These are phyloP conservation scores for Sula dactylatra DNA, from an alignment of 2,113 vertebrate genomes.

Conservation along the genomic window DNA sequence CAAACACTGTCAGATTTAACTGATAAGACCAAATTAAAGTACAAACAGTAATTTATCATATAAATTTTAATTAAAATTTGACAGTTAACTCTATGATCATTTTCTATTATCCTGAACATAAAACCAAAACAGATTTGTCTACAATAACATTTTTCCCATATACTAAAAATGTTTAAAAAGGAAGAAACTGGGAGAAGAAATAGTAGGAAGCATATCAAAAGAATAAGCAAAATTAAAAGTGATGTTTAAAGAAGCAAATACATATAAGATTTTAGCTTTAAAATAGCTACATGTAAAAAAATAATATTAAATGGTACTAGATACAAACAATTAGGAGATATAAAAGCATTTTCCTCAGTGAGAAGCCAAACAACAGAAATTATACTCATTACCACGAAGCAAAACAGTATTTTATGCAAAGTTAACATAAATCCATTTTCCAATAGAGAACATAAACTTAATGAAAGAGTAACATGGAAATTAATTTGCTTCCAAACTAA, in stretches of 20 bases:
- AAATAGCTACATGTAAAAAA: neutral
- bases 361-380: neutral
- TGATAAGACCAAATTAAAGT: neutral
- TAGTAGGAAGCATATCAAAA: neutral
- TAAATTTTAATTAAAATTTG: neutral
- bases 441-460: neutral
- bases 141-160: neutral
- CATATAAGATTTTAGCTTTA: neutral
- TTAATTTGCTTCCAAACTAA: slow-evolving; percentile 9
- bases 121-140: neutral
- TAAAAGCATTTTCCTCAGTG: neutral
- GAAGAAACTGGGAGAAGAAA: neutral
- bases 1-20: neutral
- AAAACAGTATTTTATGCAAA: neutral
- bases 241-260: neutral
- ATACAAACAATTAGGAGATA: neutral
- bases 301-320: neutral
- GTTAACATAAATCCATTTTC: neutral
- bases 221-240: neutral
- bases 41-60: neutral
- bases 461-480: neutral
- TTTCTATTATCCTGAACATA: neutral
- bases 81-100: neutral
- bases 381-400: neutral
- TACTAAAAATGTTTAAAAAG: neutral